A percentile compares a stretch with the other conserved stretches of the same genome.
These are phyloP conservation scores for Takifugu bimaculatus DNA, from an alignment of 2,113 vertebrate genomes.

Conservation along the genomic window DNA sequence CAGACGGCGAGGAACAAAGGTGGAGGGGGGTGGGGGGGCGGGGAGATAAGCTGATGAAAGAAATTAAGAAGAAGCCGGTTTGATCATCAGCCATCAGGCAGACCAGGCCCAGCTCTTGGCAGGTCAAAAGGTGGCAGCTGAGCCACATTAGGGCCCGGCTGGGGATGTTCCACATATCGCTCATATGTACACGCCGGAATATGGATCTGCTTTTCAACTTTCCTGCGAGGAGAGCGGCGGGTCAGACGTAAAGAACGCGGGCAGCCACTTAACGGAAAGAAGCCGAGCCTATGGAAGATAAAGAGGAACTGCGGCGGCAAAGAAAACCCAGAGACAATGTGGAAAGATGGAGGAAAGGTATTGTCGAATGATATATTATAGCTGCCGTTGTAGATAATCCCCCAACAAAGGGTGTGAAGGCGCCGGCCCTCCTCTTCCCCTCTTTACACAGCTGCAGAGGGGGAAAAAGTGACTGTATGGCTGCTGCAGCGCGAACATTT, in stretches of 20 bases:
- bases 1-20: constrained; percentile 11
- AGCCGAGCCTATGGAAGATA: constrained; percentile 29
- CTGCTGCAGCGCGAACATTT: constrained; percentile 25
- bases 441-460: constrained; percentile 18
- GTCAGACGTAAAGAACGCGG: constrained; percentile 46
- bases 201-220: constrained; percentile 56
- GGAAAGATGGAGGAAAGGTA: constrained; percentile 14
- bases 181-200: constrained; percentile 40
- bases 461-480: constrained; percentile 28
- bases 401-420: constrained; percentile 15
- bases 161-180: constrained; percentile 50
- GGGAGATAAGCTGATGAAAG: constrained; percentile 31
- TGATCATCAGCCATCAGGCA: constrained; percentile 54
- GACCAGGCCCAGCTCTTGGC: constrained; percentile 31
- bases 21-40: too few species aligned
- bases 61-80: constrained; percentile 29
- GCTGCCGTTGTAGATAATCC: constrained; percentile 33
- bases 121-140: constrained; percentile 49
- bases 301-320: constrained; percentile 19
- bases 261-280: constrained; percentile 41
- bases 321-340: constrained; percentile 26
- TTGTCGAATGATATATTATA: constrained; percentile 18
- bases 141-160: constrained; percentile 49
- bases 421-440: constrained; percentile 13
- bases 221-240: constrained; percentile 33